Evolutionary conservation across 2,888 invertebrate genomes (phyloP).

Genomic region (Fissipunctia ypsillon): DNA sequence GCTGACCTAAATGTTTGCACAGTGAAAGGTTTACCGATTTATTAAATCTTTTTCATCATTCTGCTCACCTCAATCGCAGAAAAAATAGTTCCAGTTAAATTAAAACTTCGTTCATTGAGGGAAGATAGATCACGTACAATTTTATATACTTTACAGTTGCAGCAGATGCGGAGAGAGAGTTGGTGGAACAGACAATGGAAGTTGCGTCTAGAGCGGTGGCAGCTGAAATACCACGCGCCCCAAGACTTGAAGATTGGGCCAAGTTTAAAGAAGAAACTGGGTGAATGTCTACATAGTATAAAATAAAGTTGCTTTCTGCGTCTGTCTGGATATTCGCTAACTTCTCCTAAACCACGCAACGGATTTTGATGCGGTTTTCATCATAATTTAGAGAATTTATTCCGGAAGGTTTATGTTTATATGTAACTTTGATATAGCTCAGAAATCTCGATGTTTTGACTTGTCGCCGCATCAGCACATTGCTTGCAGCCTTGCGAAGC

Average conservation of each 20-base stretch:
- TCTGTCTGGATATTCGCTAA: too few species aligned
- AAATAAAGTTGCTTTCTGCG: too few species aligned
- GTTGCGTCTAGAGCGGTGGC: conserved; percentile 80
- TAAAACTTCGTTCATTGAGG: not conserved
- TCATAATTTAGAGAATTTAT: too few species aligned
- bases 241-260: conserved; percentile 81
- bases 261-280: conserved; percentile 84
- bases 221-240: conserved; percentile 84
- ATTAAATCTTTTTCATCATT: not conserved
- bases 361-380: too few species aligned
- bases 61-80: not conserved
- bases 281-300: too few species aligned
- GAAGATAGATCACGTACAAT: not conserved
- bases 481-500: too few species aligned
- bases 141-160: conserved; percentile 10
- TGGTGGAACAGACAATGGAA: conserved; percentile 76
- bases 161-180: conserved; percentile 70
- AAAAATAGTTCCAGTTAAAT: not conserved
- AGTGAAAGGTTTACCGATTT: not conserved
- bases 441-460: too few species aligned
- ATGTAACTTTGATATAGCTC: too few species aligned
- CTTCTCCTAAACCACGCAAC: too few species aligned
- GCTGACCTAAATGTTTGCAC: conserved; percentile 11
- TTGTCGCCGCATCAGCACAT: too few species aligned
- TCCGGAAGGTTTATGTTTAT: too few species aligned